Evolutionary conservation across 2,113 vertebrate species (phyloP), one percentile per base, ranked within the genome.

Genomic region (Arizona elegans): DNA sequence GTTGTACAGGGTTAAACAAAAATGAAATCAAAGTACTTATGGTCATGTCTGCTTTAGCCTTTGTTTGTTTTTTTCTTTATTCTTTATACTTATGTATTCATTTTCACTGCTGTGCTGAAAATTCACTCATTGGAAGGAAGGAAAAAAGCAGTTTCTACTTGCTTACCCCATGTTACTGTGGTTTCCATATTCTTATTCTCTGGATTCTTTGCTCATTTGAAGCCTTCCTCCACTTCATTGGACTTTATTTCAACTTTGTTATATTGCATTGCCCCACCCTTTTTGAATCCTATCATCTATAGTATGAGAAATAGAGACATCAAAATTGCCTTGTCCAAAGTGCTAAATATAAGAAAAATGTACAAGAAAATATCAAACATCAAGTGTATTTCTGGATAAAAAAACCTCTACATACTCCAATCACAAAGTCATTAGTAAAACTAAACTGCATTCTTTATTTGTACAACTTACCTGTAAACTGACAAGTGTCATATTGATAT

Each of bases 41-140:
- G 2, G 3, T 91, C 1, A 15, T 53, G 3, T 43, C 0, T 70
- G 5, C 12, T 1, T 1, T 56, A 2, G 21, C 0, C 0, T 21
- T 26, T 5, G n/a, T 53, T 15, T 55, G 70, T 6, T 91, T 91
- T 91, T 85, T 54, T 17, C 8, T 91, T 91, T 4, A 56, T 91
- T 7, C 1, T 85, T 19, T 7, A 26, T 4, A 26, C 70, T 26
- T 91, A 91, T 5, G 1, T 65, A 12, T 65, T 5, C 43, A 6
- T 91, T 8, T 86, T 85, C 33, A 15, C 6, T 8, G 12, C 70
- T 5, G 21, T 56, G 62, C 26, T 29, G 11, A 70, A 70, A 70
- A n/a, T 70, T 70, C 29, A 13, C 11, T 70, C 62, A 29, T 33
- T 56, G 21, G 21, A 47, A 12, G 90, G 65, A 24, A 54, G 21